Evolutionary conservation across 2,888 invertebrate species (phyloP), one percentile per base, ranked within the genome.

Genomic region (Ganaspis brasiliensis): DNA sequence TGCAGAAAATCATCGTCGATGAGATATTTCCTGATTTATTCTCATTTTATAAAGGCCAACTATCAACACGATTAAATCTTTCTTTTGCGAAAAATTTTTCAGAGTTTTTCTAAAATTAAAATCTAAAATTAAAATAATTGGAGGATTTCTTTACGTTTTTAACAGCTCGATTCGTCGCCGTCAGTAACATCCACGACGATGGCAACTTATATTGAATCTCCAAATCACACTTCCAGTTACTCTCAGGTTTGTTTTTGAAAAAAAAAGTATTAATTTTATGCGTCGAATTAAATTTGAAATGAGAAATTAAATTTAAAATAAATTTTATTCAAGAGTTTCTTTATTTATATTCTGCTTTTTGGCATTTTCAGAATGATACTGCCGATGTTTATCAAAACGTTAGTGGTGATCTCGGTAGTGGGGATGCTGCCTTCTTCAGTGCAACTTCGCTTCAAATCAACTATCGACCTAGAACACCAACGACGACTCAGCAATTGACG

Each of bases 361-460:
- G 26, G 49, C 1, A 55, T 35, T 52, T 74, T 55, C 45, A 61
- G 74, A 37, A 31, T 52, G 49, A 67, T 24, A 24, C 67, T 67
- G n/a, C 67, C n/a, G 45, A 67, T 67, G 67, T 67, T 67, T 67
- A 67, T 67, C 67, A 67, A 45, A 90, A 88, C 72, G 93, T 93
- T 80, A 92, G 92, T 14, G 92, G 92, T 73, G 92, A 92, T 82
- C 90, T 92, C 80, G 88, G 92, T 78, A 89, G 91, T 73, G 90
- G 93, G 89, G 92, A 93, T 91, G 90, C 93, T 89, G 93, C 95
- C 89, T 93, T 95, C 81, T 95, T 93, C 84, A 92, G 92, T 87
- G 94, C 94, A 84, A 94, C 84, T 92, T 93, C 89, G 86, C 83
- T 83, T 75, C 83, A 92, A 88, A 85, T 91, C 85, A 86, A 87